Evolutionary conservation across 2,113 vertebrate genomes (phyloP), one percentile per base, ranked within the genome.

Genomic region (Chamaea fasciata): DNA sequence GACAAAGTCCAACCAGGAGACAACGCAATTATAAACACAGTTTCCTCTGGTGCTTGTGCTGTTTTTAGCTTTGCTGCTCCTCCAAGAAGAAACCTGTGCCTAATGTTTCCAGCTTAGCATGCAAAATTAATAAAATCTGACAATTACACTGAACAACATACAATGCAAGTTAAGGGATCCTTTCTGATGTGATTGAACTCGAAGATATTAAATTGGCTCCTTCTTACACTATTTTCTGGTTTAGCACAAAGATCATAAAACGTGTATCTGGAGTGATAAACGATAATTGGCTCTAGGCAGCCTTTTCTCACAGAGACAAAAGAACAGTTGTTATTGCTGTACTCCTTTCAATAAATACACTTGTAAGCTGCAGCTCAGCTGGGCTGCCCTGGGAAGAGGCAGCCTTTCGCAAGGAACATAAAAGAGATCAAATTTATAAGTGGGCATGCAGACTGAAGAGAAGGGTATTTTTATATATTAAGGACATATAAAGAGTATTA

Each of bases 21-120:
- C 53, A 47, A 53, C 87, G 92, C 88, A 96, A 96, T 97, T 96
- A 97, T 91, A 94, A 59, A 85, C 85, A 86, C 67, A 6, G 82
- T 71, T 95, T 96, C 73, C 92, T 95, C 81, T 75, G 73, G 73
- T 94, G 85, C 81, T 37, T 90, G 91, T 83, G 85, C 95, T 97
- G 94, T 96, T 98, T 97, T 97, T 96, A 97, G 97, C 95, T 94
- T 94, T 90, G 79, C 85, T 74, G 59, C 75, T 96, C 68, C 90
- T 87, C 56, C 52, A 86, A 92, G 78, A 94, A 98, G 41, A 42
- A 95, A 89, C 78, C 81, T 87, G 73, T 92, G 75, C 90, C 81
- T 93, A 68, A 93, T 62, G 91, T 94, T 89, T 89, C 67, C 53
- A 90, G 75, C 83, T 94, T 95, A 89, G 95, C 92, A 93, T 96